phyloP scores from a whole-genome alignment of 92 coral and sea anemone genomes.

The Porites lobata region DNA sequence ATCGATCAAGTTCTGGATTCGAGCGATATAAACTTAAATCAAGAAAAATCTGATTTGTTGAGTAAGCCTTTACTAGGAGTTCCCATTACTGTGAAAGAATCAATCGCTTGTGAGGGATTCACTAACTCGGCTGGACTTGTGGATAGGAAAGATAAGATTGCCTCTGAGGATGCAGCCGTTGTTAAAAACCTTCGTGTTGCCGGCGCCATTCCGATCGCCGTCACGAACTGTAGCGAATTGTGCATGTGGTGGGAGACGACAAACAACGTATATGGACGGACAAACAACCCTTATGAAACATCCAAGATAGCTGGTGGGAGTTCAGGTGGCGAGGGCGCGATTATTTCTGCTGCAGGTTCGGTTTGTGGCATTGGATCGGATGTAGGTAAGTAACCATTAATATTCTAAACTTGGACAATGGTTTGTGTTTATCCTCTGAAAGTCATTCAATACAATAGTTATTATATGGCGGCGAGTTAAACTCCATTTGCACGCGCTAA shows the following conservation, averaged over 20 bases:
- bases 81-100: slow-evolving; percentile 85
- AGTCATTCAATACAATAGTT: no score
- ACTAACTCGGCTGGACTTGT: slow-evolving; percentile 84
- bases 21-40: slow-evolving; percentile 1
- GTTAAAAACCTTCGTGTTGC: slow-evolving; percentile 78
- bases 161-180: slow-evolving; percentile 71
- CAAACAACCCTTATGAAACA: slow-evolving; percentile 83
- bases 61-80: slow-evolving; percentile 81
- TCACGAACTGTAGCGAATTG: slow-evolving; percentile 92
- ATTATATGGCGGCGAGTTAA: no score
- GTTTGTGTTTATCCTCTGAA: no score
- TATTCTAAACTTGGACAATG: no score
- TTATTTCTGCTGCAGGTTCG: slow-evolving; percentile 89
- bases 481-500: no score
- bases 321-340: slow-evolving; percentile 88
- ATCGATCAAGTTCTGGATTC: slow-evolving; percentile 75
- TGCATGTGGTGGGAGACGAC: slow-evolving; percentile 96
- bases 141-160: slow-evolving; percentile 73
- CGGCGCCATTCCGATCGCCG: slow-evolving; percentile 88
- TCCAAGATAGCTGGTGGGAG: slow-evolving; percentile 88
- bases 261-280: slow-evolving; percentile 83
- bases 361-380: slow-evolving; percentile 89
- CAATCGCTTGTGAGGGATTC: slow-evolving; percentile 76
- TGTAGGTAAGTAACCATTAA: slow-evolving; percentile 68
- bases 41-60: slow-evolving; percentile 59